These are phyloP conservation scores for Neomonachus schauinslandi DNA, from an alignment of 2,113 vertebrate genomes.

Conservation along the genomic window DNA sequence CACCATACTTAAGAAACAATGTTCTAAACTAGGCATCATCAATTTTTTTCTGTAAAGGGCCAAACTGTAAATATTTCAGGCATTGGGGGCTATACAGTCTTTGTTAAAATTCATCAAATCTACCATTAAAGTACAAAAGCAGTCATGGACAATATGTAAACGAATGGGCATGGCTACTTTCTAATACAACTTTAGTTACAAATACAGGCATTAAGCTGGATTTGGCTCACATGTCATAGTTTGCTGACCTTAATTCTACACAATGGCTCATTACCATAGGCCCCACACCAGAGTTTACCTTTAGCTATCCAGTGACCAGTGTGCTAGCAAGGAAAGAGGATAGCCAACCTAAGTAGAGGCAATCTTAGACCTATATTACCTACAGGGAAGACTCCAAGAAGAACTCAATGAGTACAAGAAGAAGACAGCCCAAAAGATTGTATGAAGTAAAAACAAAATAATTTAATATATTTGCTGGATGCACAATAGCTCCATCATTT, in stretches of 20 bases:
- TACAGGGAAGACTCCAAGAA: neutral
- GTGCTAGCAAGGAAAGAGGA: neutral
- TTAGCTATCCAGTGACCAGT: neutral
- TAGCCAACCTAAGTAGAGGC: neutral
- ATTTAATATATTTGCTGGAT: neutral
- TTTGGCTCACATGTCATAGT: neutral
- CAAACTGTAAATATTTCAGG: neutral
- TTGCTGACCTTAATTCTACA: neutral
- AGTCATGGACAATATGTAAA: neutral
- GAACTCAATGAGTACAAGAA: neutral
- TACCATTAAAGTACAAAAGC: neutral
- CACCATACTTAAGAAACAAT: neutral
- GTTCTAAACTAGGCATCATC: neutral
- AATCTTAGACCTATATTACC: neutral
- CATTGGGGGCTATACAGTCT: neutral
- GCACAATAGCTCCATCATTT: neutral
- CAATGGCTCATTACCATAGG: neutral
- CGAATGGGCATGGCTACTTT: neutral
- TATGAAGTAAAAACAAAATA: neutral
- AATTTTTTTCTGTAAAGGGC: neutral
- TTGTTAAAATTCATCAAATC: neutral
- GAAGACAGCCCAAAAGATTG: neutral
- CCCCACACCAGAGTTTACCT: neutral
- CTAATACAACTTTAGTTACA: neutral
- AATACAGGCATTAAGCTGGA: neutral